Conservation (phyloP, 2,113 vertebrate species). For the Telmatochromis sp. region DNA sequence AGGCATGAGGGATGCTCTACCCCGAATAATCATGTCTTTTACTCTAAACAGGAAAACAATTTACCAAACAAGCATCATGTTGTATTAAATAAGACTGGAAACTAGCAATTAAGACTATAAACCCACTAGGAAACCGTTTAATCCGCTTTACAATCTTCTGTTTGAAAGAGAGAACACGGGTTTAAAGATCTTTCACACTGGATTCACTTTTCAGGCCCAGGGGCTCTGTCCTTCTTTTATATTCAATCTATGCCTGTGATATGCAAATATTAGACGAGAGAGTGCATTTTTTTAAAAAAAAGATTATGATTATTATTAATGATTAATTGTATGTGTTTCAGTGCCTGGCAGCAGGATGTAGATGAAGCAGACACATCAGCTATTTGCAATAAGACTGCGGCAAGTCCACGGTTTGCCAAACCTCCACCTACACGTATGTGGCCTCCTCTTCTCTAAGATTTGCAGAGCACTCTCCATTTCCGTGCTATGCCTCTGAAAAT, state of each 20-base stretch:
- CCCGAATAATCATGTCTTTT: not conserved
- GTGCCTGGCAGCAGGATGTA: slow-evolving; percentile 82
- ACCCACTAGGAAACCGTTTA: not conserved
- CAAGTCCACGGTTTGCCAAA: slow-evolving; percentile 20
- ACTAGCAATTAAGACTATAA: not conserved
- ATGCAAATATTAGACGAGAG: not conserved
- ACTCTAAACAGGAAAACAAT: not conserved
- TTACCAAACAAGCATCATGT: not conserved
- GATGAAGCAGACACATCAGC: slow-evolving; percentile 72
- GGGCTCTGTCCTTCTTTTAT: not conserved
- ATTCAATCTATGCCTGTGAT: not conserved
- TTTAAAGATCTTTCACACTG: not conserved
- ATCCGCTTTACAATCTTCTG: not conserved
- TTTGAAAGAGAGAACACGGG: not conserved
- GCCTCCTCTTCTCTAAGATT: not conserved
- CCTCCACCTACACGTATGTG: slow-evolving; percentile 61
- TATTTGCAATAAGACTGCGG: slow-evolving; percentile 51
- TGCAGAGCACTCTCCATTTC: not conserved
- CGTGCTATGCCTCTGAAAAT: not conserved
- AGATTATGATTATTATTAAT: not conserved
- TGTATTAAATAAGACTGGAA: not conserved
- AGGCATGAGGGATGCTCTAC: not conserved
- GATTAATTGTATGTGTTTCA: slow-evolving; percentile 48
- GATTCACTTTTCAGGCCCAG: not conserved
- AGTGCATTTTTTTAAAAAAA: not conserved